phyloP scores from a whole-genome alignment of 2,797 vertebrate species.

The Ctenochaetus hawaiiensis region DNA sequence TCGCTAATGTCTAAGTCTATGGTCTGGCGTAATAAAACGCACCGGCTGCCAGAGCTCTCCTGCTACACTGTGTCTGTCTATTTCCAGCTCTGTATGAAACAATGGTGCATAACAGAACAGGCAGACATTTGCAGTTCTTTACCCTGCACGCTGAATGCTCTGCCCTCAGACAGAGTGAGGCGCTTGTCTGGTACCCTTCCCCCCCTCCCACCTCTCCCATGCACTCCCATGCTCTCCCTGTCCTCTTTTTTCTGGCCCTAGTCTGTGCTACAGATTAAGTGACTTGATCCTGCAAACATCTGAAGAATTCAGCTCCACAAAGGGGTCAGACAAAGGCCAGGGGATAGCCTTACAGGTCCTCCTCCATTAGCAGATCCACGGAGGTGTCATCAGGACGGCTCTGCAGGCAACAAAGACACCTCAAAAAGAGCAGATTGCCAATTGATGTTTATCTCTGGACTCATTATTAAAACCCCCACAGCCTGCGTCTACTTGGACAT shows the following conservation, averaged over 20 bases:
- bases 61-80: slow-evolving; percentile 76
- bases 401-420: slow-evolving; percentile 62
- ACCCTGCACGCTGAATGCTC: slow-evolving; percentile 67
- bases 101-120: slow-evolving; percentile 83
- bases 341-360: slow-evolving; percentile 86
- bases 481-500: slow-evolving; percentile 40
- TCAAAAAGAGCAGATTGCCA: slow-evolving; percentile 67
- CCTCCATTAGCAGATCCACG: slow-evolving; percentile 79
- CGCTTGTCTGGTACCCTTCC: slow-evolving; percentile 67
- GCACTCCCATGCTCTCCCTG: slow-evolving; percentile 42
- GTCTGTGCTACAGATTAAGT: slow-evolving; percentile 79
- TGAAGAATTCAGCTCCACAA: slow-evolving; percentile 86
- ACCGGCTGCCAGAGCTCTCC: slow-evolving; percentile 72
- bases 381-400: slow-evolving; percentile 75
- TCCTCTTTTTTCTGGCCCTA: slow-evolving; percentile 63
- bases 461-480: slow-evolving; percentile 56
- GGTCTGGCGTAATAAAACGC: slow-evolving; percentile 79
- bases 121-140: slow-evolving; percentile 82
- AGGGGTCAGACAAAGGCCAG: slow-evolving; percentile 87
- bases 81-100: slow-evolving; percentile 79
- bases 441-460: slow-evolving; percentile 59
- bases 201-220: slow-evolving; percentile 20
- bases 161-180: slow-evolving; percentile 75
- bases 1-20: slow-evolving; percentile 81
- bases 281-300: slow-evolving; percentile 84